These are phyloP conservation scores for Isotomurus palustris DNA, from an alignment of 2,888 invertebrate genomes.

Conservation along the genomic window DNA sequence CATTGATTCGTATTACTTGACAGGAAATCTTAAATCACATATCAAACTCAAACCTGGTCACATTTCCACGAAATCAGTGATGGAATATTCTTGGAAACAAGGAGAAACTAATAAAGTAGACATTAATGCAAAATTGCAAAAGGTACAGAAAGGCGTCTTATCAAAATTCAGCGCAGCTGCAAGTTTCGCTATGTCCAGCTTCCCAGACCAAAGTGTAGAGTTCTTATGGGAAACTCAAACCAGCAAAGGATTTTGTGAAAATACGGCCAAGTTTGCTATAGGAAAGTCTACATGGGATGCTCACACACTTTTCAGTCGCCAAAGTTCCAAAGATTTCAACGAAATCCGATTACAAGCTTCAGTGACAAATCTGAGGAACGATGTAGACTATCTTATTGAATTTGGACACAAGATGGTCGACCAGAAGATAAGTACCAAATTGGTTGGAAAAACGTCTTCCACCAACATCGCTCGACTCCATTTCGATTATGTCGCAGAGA, in stretches of 20 bases:
- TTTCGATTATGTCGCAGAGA: slow-evolving; percentile 26
- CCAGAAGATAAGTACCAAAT: slow-evolving; percentile 29
- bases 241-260: slow-evolving; percentile 47
- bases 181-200: slow-evolving; percentile 36
- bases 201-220: slow-evolving; percentile 46
- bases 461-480: slow-evolving; percentile 35
- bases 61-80: slow-evolving; percentile 45
- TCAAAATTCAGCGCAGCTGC: slow-evolving; percentile 36
- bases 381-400: slow-evolving; percentile 45
- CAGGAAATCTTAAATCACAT: slow-evolving; percentile 43
- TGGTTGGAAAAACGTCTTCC: slow-evolving; percentile 21
- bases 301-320: slow-evolving; percentile 46
- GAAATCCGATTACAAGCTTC: slow-evolving; percentile 42
- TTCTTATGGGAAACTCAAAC: slow-evolving; percentile 46
- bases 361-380: slow-evolving; percentile 40
- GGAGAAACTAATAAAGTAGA: slow-evolving; percentile 41
- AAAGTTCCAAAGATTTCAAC: slow-evolving; percentile 31
- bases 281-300: slow-evolving; percentile 47
- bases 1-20: slow-evolving; percentile 46
- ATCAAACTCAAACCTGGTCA: slow-evolving; percentile 39
- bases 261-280: slow-evolving; percentile 41
- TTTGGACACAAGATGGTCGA: slow-evolving; percentile 26
- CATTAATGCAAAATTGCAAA: slow-evolving; percentile 45
- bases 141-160: slow-evolving; percentile 43
- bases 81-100: slow-evolving; percentile 46